These are phyloP conservation scores for Gambusia holbrooki DNA, from an alignment of 2,113 vertebrate genomes.

Conservation along the genomic window DNA sequence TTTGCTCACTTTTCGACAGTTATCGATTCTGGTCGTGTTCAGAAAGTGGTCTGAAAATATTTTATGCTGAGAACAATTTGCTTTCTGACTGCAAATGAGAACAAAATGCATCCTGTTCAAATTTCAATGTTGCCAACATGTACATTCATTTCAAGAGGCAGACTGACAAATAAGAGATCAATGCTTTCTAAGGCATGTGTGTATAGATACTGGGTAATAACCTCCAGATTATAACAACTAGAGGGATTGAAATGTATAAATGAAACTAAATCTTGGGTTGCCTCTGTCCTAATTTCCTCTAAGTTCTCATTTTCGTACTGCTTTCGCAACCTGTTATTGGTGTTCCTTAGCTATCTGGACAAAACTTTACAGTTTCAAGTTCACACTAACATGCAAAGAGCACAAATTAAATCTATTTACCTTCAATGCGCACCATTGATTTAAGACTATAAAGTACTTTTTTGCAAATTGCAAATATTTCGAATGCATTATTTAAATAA, in stretches of 20 bases:
- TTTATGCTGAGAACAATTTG: slow-evolving; percentile 17
- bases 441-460: too few relatives aligned
- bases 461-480: too few relatives aligned
- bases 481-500: too few relatives aligned
- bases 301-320: too few relatives aligned
- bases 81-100: slow-evolving; percentile 36
- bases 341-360: too few relatives aligned
- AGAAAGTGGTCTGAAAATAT: slow-evolving; percentile 41
- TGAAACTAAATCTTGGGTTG: too few relatives aligned
- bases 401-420: too few relatives aligned
- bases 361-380: too few relatives aligned
- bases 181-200: background rate
- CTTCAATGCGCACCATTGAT: too few relatives aligned
- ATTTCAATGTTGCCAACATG: background rate
- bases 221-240: background rate
- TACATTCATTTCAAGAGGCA: background rate
- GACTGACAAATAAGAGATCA: background rate
- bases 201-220: background rate
- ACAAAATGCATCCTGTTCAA: slow-evolving; percentile 28
- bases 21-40: slow-evolving; percentile 28
- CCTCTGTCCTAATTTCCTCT: too few relatives aligned
- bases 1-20: slow-evolving; percentile 29
- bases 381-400: too few relatives aligned
- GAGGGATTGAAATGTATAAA: background rate
- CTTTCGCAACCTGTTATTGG: too few relatives aligned